These are phyloP conservation scores for Ptilorrhoa leucosticta DNA, from an alignment of 2,113 vertebrate genomes.

Conservation along the genomic window DNA sequence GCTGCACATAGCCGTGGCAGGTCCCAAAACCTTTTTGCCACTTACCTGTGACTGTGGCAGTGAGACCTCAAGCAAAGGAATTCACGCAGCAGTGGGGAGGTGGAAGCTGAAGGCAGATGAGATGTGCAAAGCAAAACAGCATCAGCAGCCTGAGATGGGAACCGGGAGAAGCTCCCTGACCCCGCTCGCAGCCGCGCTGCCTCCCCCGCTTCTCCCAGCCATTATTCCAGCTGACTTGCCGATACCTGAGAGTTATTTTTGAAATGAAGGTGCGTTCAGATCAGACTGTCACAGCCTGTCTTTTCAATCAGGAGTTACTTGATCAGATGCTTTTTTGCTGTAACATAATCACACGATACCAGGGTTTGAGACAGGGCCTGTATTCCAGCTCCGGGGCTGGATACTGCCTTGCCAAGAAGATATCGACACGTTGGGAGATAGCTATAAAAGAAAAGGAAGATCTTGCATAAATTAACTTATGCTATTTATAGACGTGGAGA, in stretches of 20 bases:
- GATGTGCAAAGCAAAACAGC: not conserved
- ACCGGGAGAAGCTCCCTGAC: not conserved
- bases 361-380: not conserved
- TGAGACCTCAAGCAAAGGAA: not conserved
- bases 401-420: not conserved
- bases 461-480: conserved; percentile 52
- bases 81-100: not conserved
- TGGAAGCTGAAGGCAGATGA: not conserved
- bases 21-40: not conserved
- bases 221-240: conserved; percentile 37
- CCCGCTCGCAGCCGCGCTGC: not conserved
- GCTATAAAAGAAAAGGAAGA: conserved; percentile 30
- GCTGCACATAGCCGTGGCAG: not conserved
- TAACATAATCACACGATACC: not conserved
- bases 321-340: conserved; percentile 27
- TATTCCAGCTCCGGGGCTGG: not conserved
- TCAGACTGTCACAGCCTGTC: conserved; percentile 16
- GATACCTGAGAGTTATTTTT: conserved; percentile 1
- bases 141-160: not conserved
- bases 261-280: not conserved
- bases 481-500: conserved; percentile 55
- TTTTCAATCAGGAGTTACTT: conserved; percentile 11
- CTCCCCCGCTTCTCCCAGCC: not conserved
- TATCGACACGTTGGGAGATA: not conserved
- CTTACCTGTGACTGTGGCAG: not conserved